A percentile compares a stretch with the other conserved stretches of the same genome.
phyloP scores from a whole-genome alignment of 2,797 vertebrate genomes.

The Kryptopterus vitreolus region DNA sequence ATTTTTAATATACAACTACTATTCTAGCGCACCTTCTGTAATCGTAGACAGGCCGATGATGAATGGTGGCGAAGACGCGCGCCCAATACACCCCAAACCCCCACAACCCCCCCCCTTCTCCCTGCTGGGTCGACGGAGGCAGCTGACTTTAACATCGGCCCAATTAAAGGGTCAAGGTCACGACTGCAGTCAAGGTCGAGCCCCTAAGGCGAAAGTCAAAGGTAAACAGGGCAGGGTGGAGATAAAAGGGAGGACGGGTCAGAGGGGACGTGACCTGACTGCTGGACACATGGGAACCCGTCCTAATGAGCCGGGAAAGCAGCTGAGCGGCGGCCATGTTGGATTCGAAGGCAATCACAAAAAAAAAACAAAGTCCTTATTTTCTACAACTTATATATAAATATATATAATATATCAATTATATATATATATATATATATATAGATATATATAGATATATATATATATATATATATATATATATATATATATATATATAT shows the following conservation, averaged over 20 bases:
- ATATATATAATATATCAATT: no score
- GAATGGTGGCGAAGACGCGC: constrained; percentile 44
- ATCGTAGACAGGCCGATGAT: neutral
- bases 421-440: no score
- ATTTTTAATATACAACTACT: no score
- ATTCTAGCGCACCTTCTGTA: neutral
- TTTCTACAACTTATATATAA: no score
- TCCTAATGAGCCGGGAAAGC: constrained; percentile 16
- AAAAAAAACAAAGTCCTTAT: no score
- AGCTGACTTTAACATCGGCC: constrained; percentile 33
- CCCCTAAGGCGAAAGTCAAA: constrained; percentile 35
- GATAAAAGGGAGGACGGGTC: constrained; percentile 17
- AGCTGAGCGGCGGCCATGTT: constrained; percentile 9
- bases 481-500: no score
- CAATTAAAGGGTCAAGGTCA: constrained; percentile 42
- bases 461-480: no score
- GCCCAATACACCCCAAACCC: no score
- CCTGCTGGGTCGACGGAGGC: constrained; percentile 32
- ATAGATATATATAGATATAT: no score
- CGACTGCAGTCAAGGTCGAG: constrained; percentile 24
- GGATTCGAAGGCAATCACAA: neutral
- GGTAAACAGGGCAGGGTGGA: constrained; percentile 34
- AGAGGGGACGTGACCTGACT: constrained; percentile 7
- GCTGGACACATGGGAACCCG: constrained; percentile 12
- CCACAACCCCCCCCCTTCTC: no score